A percentile compares a stretch with the other conserved stretches of the same genome.
phyloP scores from a whole-genome alignment of 2,797 vertebrate genomes.

The Erpetoichthys calabaricus region DNA sequence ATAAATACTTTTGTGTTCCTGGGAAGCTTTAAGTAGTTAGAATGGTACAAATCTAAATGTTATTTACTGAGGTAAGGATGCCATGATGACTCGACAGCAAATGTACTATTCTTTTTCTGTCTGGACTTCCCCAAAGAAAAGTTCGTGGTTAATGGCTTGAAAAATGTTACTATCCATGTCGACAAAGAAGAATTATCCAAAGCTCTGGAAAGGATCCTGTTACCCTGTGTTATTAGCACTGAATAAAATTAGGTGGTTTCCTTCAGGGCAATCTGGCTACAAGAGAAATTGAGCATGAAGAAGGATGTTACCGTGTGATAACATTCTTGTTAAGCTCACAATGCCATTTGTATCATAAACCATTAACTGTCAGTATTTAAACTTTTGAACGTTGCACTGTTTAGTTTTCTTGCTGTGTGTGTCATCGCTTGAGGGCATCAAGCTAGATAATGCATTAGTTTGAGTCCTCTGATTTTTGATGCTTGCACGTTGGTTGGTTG shows the following conservation, averaged over 20 bases:
- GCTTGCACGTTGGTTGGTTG: conserved; percentile 4
- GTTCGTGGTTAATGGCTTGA: conserved; percentile 33
- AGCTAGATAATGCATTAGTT: conserved; percentile 5
- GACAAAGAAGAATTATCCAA: conserved; percentile 15
- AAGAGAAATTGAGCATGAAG: conserved; percentile 26
- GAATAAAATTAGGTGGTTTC: conserved; percentile 25
- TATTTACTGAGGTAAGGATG: too few species aligned
- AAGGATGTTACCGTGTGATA: conserved; percentile 24
- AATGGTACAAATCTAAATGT: too few species aligned
- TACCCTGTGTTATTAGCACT: conserved; percentile 22
- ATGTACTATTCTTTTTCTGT: conserved; percentile 26
- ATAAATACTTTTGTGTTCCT: too few species aligned
- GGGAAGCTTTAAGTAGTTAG: too few species aligned
- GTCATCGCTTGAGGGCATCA: conserved; percentile 11
- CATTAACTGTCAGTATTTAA: conserved; percentile 24
- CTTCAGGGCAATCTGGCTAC: conserved; percentile 27
- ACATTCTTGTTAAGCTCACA: conserved; percentile 27
- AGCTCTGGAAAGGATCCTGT: conserved; percentile 13
- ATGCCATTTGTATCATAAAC: conserved; percentile 27
- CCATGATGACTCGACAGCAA: conserved; percentile 11
- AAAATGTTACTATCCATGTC: conserved; percentile 25
- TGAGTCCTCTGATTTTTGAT: conserved; percentile 7
- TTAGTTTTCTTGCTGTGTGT: background rate
- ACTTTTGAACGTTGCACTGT: conserved; percentile 18
- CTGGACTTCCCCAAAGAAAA: conserved; percentile 10